phyloP scores from a whole-genome alignment of 2,797 vertebrate species.

The Tauraco hartlaubi region DNA sequence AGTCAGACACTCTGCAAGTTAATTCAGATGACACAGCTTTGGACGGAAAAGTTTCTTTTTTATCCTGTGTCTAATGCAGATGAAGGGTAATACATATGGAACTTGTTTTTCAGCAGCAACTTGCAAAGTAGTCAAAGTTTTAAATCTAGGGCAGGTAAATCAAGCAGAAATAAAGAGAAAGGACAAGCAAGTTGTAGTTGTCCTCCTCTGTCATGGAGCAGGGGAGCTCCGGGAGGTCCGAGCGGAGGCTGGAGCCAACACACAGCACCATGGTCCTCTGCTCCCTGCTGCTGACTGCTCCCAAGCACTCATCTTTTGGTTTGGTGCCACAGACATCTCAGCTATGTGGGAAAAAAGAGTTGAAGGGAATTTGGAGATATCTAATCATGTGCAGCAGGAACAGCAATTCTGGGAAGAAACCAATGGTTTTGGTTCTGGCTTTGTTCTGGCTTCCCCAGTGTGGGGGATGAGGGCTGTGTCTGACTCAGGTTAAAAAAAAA shows the following conservation, averaged over 20 bases:
- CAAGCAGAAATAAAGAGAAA: conserved; percentile 52
- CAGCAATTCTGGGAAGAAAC: neutral
- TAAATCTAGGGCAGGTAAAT: conserved; percentile 64
- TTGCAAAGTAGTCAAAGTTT: conserved; percentile 41
- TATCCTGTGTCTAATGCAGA: neutral
- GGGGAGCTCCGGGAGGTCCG: neutral
- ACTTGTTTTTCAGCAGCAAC: conserved; percentile 44
- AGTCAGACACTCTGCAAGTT: neutral
- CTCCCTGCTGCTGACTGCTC: neutral
- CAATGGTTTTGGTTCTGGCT: neutral
- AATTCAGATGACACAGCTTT: neutral
- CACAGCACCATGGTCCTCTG: neutral
- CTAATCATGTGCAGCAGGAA: neutral
- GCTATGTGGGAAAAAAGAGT: neutral
- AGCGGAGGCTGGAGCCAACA: neutral
- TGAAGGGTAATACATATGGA: conserved; percentile 53
- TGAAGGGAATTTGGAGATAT: neutral
- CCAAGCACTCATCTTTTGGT: neutral
- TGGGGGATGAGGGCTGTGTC: accelerated
- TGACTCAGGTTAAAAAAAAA: neutral
- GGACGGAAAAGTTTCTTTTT: neutral
- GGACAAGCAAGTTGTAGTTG: conserved; percentile 40
- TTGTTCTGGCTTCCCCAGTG: neutral
- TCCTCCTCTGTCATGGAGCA: neutral
- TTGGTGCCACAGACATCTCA: neutral